phyloP scores from a whole-genome alignment of 2,797 vertebrate species.

The Eptatretus atami region DNA sequence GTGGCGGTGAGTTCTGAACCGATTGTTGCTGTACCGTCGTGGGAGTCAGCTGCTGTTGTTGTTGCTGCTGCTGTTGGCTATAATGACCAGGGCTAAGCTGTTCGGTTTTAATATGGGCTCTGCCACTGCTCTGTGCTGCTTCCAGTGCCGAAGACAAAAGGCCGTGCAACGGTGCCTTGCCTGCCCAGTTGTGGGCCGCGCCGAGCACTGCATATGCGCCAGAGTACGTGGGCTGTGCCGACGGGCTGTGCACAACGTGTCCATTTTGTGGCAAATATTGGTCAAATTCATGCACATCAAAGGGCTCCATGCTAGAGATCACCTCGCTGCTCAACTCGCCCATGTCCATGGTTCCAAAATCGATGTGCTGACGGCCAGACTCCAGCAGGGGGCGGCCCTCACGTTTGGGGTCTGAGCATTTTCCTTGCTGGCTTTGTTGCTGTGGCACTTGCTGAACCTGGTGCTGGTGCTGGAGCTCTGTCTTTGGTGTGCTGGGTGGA shows the following conservation, averaged over 20 bases:
- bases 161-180: conserved; percentile 21
- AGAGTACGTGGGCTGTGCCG: conserved; percentile 16
- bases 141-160: conserved; percentile 17
- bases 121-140: conserved; percentile 21
- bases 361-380: conserved; percentile 66
- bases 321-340: conserved; percentile 90
- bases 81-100: conserved; percentile 75
- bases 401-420: conserved; percentile 19
- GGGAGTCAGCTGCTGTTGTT: not conserved
- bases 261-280: conserved; percentile 75
- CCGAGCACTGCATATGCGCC: conserved; percentile 14
- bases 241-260: conserved; percentile 21
- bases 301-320: conserved; percentile 85
- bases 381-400: conserved; percentile 50
- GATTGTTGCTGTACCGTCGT: not conserved
- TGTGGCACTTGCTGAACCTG: conserved; percentile 27
- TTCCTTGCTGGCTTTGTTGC: not conserved
- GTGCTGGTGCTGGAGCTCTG: conserved; percentile 36
- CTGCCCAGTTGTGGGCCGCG: conserved; percentile 26
- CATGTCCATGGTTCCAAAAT: conserved; percentile 98
- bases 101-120: conserved; percentile 73
- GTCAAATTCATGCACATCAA: conserved; percentile 85
- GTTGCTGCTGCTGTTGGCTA: conserved; percentile 19
- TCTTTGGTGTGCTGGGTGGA: conserved; percentile 74
- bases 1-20: conserved; percentile 35